These are phyloP conservation scores for Drosophila rubida DNA, from an alignment of 2,888 invertebrate species.

Conservation along the genomic window DNA sequence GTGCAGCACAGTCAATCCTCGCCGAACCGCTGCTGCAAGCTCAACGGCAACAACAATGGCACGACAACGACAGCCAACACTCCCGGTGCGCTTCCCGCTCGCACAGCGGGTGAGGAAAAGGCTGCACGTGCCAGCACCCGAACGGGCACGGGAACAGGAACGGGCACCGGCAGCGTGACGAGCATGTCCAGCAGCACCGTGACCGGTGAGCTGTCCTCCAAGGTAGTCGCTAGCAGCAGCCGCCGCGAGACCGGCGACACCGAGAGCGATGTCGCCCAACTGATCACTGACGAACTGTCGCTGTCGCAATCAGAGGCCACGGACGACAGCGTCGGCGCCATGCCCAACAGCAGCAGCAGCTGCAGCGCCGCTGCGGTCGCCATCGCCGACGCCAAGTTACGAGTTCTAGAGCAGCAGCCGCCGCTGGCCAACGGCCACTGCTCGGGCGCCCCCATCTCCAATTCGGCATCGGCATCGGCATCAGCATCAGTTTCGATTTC, in stretches of 20 bases:
- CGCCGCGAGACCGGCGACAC: constrained; percentile 78
- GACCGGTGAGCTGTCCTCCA: constrained; percentile 79
- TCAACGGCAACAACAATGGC: constrained; percentile 73
- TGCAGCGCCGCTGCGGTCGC: constrained; percentile 57
- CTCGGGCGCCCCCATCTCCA: background rate
- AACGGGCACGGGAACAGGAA: constrained; percentile 29
- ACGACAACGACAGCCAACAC: background rate
- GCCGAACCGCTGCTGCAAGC: constrained; percentile 84
- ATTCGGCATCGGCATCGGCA: constrained; percentile 2
- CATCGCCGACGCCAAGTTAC: constrained; percentile 64
- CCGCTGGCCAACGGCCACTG: constrained; percentile 68
- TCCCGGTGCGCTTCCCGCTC: background rate
- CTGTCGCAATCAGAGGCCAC: constrained; percentile 82
- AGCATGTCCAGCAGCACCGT: constrained; percentile 84
- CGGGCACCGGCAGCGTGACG: constrained; percentile 75
- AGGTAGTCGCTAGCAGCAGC: constrained; percentile 75
- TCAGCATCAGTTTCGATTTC: constrained; percentile 9
- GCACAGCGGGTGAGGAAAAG: constrained; percentile 17
- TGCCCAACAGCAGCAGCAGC: constrained; percentile 76
- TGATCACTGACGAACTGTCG: constrained; percentile 79
- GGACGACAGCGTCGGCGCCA: constrained; percentile 75
- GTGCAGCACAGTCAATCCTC: constrained; percentile 85
- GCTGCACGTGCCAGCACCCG: background rate
- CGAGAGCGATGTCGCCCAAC: constrained; percentile 81
- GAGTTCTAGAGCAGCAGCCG: constrained; percentile 78